A percentile compares a stretch with the other conserved stretches of the same genome.
These are phyloP conservation scores for Sterrhoptilus dennistouni DNA, from an alignment of 2,113 vertebrate genomes.

Conservation along the genomic window DNA sequence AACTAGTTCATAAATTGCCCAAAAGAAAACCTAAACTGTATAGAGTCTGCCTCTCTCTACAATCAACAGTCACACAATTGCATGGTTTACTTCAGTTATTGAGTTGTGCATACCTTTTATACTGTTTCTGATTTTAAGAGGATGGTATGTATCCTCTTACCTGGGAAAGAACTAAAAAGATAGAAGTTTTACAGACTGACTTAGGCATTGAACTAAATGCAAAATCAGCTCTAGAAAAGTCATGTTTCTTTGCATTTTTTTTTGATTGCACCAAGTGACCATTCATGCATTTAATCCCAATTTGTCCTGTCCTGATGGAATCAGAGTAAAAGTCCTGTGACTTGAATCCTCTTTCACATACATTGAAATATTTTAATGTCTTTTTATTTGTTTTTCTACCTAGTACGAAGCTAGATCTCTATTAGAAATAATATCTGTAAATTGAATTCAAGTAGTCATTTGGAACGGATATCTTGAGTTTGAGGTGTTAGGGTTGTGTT, in stretches of 20 bases:
- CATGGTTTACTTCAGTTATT: background rate
- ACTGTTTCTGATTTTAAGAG: background rate
- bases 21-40: fast-evolving
- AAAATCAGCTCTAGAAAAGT: background rate
- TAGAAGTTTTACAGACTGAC: background rate
- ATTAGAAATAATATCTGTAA: background rate
- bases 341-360: background rate
- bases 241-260: background rate
- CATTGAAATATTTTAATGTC: fast-evolving
- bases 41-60: background rate
- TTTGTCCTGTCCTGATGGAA: background rate
- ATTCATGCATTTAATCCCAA: background rate
- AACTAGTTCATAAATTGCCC: background rate
- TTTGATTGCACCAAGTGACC: background rate
- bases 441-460: background rate
- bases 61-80: background rate
- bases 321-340: background rate
- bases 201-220: background rate
- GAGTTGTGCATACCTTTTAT: background rate
- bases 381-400: background rate
- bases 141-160: background rate
- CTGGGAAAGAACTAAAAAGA: background rate
- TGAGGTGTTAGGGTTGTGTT: background rate
- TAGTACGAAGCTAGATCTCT: background rate
- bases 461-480: background rate